phyloP scores from a whole-genome alignment of 1,140 invertebrate genomes.

The Thaumatotibia leucotreta region DNA sequence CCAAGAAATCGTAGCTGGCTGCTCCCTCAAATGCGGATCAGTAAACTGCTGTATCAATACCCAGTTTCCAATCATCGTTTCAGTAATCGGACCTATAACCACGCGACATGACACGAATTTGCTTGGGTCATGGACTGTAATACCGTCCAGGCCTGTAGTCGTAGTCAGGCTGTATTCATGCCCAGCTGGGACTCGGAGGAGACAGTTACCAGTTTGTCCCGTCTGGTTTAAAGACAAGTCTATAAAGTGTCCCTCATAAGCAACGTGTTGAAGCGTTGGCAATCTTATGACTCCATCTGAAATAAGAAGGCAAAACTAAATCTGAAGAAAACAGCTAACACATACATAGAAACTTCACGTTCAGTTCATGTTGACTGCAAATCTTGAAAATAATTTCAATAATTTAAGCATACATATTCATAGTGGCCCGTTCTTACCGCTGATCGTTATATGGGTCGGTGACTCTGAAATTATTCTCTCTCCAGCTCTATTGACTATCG shows the following conservation, averaged over 20 bases:
- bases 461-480: not conserved
- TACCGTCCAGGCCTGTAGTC: not conserved
- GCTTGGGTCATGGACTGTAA: not conserved
- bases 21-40: not conserved
- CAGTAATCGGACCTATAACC: slow-evolving; percentile 9
- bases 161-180: not conserved
- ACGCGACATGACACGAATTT: slow-evolving; percentile 8
- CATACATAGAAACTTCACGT: too few species aligned
- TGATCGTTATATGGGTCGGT: not conserved
- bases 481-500: not conserved
- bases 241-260: not conserved
- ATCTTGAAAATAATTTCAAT: too few species aligned
- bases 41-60: not conserved
- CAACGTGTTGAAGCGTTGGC: not conserved
- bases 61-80: not conserved
- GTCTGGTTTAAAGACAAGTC: slow-evolving; percentile 1
- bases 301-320: not conserved
- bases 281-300: not conserved
- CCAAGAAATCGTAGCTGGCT: not conserved
- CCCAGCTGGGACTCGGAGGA: not conserved
- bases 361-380: too few species aligned
- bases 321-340: too few species aligned
- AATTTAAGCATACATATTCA: too few species aligned
- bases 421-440: too few species aligned
- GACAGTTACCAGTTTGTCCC: not conserved